Percentiles rank a stretch among this genome's conserved stretches.
phyloP scores from a whole-genome alignment of 2,888 invertebrate genomes.

The Pyrochroa serraticornis region DNA sequence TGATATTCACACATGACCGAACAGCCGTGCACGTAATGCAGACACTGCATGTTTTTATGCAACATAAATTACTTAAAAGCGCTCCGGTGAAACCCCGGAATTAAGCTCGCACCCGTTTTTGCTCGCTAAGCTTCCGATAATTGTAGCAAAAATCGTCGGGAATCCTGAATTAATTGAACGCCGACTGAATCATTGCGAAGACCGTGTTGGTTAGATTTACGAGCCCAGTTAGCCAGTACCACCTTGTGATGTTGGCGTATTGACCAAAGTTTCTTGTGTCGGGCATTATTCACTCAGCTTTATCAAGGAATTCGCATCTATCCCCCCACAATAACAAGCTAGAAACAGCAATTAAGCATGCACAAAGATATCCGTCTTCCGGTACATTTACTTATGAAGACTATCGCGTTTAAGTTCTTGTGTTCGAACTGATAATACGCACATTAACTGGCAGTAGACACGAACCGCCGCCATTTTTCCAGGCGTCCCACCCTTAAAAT shows the following conservation, averaged over 20 bases:
- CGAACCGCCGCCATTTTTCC: conserved; percentile 32
- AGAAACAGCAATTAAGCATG: conserved; percentile 56
- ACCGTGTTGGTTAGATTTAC: too few relatives aligned
- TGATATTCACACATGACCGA: conserved; percentile 47
- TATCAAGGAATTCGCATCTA: conserved; percentile 48
- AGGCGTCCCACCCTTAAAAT: neutral
- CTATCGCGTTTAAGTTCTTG: conserved; percentile 50
- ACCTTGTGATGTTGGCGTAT: conserved; percentile 34
- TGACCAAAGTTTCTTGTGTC: conserved; percentile 46
- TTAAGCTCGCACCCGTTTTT: conserved; percentile 20
- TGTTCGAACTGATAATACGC: conserved; percentile 48
- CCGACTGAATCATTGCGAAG: too few relatives aligned
- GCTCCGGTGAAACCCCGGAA: conserved; percentile 18
- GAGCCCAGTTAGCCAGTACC: conserved; percentile 17
- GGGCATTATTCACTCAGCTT: conserved; percentile 49
- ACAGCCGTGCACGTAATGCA: conserved; percentile 28
- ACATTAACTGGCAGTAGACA: conserved; percentile 46
- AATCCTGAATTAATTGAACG: too few relatives aligned
- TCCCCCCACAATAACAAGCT: conserved; percentile 44
- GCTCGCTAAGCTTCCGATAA: neutral
- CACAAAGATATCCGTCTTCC: conserved; percentile 57
- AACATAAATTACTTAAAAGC: conserved; percentile 30
- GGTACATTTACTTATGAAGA: conserved; percentile 55
- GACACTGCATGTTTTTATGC: conserved; percentile 30
- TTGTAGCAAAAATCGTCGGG: too few relatives aligned